phyloP scores from a whole-genome alignment of 2,113 vertebrate genomes.

The Otis tarda region DNA sequence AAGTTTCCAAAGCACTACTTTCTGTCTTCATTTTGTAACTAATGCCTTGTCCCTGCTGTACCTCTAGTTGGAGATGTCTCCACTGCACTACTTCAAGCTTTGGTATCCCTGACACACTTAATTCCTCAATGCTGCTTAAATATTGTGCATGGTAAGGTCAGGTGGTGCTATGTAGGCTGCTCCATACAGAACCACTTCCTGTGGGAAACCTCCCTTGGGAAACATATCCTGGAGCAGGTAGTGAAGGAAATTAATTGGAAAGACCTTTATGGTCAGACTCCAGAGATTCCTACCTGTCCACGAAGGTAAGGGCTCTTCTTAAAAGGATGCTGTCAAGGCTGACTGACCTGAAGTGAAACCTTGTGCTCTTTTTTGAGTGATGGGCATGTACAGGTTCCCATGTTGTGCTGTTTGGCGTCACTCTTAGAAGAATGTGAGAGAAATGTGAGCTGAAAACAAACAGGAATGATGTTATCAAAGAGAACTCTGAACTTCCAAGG shows the following conservation, averaged over 20 bases:
- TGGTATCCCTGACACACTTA: neutral
- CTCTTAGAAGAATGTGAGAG: neutral
- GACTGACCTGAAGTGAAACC: neutral
- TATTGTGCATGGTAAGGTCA: neutral
- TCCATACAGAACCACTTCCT: neutral
- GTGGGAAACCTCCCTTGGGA: neutral
- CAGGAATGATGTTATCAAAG: neutral
- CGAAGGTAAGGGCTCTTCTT: neutral
- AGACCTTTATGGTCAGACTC: neutral
- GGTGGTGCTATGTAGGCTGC: neutral
- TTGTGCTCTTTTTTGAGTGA: neutral
- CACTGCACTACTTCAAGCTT: neutral
- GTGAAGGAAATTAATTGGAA: neutral
- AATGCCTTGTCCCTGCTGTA: neutral
- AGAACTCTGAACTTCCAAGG: neutral
- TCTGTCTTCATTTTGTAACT: slow-evolving; percentile 27
- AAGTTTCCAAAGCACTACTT: slow-evolving; percentile 32
- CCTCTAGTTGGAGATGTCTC: neutral
- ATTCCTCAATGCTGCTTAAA: neutral
- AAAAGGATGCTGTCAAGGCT: neutral
- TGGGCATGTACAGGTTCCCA: neutral
- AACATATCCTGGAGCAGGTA: neutral
- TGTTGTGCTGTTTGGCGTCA: neutral
- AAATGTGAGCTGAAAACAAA: neutral
- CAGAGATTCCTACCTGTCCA: neutral